phyloP scores from a whole-genome alignment of 2,888 invertebrate genomes.

The Elysia crispata region DNA sequence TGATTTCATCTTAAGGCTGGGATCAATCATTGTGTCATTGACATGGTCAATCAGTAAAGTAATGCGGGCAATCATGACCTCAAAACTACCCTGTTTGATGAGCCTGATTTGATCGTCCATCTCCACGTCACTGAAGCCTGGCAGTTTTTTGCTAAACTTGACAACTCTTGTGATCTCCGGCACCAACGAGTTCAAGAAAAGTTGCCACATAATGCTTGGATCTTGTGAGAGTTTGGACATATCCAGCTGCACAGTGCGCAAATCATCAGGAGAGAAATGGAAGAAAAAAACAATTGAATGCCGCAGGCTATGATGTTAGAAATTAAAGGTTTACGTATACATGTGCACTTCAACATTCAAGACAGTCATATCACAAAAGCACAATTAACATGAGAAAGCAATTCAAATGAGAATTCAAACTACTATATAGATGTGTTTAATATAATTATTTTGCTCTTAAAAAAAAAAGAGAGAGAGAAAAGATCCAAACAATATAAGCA shows the following conservation, averaged over 20 bases:
- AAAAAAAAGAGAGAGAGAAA: no score
- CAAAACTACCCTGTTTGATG: slow-evolving; percentile 77
- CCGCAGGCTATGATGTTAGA: no score
- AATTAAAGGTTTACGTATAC: no score
- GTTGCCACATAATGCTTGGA: slow-evolving; percentile 67
- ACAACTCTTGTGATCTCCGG: slow-evolving; percentile 76
- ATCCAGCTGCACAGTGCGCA: slow-evolving; percentile 62
- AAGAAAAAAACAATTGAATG: no score
- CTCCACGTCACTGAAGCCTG: slow-evolving; percentile 65
- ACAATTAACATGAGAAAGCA: no score
- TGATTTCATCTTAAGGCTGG: slow-evolving; percentile 71
- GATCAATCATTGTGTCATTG: slow-evolving; percentile 73
- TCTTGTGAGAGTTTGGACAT: slow-evolving; percentile 61
- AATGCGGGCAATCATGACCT: slow-evolving; percentile 74
- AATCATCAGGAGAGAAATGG: no score
- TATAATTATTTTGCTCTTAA: no score
- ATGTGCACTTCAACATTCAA: no score
- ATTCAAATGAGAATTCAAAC: no score
- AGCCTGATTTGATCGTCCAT: slow-evolving; percentile 76
- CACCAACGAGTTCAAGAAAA: slow-evolving; percentile 73
- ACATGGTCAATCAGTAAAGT: slow-evolving; percentile 71
- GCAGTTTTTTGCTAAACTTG: slow-evolving; percentile 75
- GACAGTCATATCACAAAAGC: no score
- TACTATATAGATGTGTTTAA: no score
- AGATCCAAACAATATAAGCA: no score